These are phyloP conservation scores for Choristoneura fumiferana DNA, from an alignment of 1,140 invertebrate species.

Conservation along the genomic window DNA sequence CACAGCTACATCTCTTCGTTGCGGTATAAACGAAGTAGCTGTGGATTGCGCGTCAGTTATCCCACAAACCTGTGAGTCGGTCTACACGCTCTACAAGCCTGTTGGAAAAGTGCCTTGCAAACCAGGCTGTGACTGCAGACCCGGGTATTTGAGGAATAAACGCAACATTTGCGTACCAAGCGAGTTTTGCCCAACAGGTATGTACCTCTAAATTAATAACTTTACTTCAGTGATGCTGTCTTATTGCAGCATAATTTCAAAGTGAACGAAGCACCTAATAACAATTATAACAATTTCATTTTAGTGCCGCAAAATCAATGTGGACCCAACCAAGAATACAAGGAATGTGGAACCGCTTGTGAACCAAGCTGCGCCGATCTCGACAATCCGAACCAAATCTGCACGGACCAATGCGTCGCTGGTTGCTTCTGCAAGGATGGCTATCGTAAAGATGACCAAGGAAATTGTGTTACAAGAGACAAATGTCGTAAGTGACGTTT, in stretches of 20 bases:
- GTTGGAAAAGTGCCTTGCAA: slow-evolving; percentile 24
- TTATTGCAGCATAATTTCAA: too few relatives aligned
- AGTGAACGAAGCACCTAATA: too few relatives aligned
- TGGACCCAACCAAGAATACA: slow-evolving; percentile 16
- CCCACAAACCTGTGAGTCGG: slow-evolving; percentile 33
- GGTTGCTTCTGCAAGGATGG: slow-evolving; percentile 27
- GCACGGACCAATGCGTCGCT: slow-evolving; percentile 7
- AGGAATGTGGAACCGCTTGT: slow-evolving; percentile 17
- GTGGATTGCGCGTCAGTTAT: slow-evolving; percentile 29
- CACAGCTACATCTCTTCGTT: slow-evolving; percentile 20
- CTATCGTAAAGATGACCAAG: slow-evolving; percentile 19
- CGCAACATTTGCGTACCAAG: not conserved
- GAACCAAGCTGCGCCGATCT: slow-evolving; percentile 7
- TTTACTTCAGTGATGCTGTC: too few relatives aligned
- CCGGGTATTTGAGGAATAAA: slow-evolving; percentile 24
- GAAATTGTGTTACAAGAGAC: not conserved
- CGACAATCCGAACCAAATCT: not conserved
- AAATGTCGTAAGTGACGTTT: not conserved
- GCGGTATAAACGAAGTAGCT: slow-evolving; percentile 33
- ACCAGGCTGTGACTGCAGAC: slow-evolving; percentile 35
- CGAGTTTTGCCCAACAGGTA: slow-evolving; percentile 13
- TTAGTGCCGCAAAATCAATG: not conserved
- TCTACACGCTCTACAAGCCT: slow-evolving; percentile 20
- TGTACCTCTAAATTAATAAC: too few relatives aligned
- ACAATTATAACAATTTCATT: not conserved